These are phyloP conservation scores for Pachycephus smyrnensis DNA, from an alignment of 2,888 invertebrate species.

Conservation along the genomic window DNA sequence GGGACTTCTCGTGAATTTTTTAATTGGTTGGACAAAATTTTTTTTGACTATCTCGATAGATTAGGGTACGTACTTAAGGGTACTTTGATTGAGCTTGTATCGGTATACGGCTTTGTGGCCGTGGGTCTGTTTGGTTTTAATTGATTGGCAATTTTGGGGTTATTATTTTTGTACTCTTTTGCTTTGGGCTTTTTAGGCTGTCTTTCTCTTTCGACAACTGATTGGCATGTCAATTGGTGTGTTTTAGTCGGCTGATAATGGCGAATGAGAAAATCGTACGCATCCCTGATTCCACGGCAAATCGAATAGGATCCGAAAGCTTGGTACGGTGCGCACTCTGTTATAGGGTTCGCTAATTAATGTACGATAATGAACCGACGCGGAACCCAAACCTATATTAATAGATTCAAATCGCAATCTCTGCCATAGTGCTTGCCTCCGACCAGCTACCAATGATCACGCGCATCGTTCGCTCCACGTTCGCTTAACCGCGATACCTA, in stretches of 20 bases:
- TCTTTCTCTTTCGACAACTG: not conserved
- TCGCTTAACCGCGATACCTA: not conserved
- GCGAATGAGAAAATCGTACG: not conserved
- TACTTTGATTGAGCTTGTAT: not conserved
- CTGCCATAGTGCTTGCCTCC: constrained; percentile 17
- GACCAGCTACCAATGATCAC: not conserved
- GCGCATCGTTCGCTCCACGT: not conserved
- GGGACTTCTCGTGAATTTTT: not conserved
- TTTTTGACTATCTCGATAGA: not conserved
- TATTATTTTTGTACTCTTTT: not conserved
- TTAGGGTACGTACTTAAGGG: not conserved
- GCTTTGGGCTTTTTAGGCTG: not conserved
- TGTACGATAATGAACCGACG: constrained; percentile 60
- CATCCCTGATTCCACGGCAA: not conserved
- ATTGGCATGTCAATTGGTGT: not conserved
- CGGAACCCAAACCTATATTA: constrained; percentile 52
- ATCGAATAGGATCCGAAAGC: constrained; percentile 42
- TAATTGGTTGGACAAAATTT: not conserved
- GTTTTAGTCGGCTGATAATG: not conserved
- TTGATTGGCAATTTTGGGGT: not conserved
- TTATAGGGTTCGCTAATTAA: constrained; percentile 59
- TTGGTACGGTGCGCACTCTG: not conserved
- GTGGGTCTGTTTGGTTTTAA: not conserved
- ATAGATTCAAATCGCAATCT: constrained; percentile 58
- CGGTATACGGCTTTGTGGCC: not conserved